Percentiles rank a stretch among this genome's conserved stretches.
phyloP scores from a whole-genome alignment of 2,797 vertebrate species.

The Acomys russatus region DNA sequence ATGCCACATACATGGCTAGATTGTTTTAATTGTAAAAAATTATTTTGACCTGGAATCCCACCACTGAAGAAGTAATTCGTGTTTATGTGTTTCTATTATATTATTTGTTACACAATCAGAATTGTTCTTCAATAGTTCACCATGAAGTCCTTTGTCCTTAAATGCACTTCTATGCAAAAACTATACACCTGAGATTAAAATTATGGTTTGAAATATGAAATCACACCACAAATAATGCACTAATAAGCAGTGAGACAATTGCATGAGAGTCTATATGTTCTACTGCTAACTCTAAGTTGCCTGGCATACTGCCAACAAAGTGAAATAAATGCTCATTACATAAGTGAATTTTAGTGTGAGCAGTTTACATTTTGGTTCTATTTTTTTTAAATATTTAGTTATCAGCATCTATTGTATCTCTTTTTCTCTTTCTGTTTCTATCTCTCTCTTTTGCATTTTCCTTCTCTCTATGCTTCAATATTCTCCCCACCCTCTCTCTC shows the following conservation, averaged over 20 bases:
- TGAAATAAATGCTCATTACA: not conserved
- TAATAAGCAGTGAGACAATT: not conserved
- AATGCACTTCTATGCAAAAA: not conserved
- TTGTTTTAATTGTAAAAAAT: not conserved
- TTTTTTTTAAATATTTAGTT: conserved; percentile 16
- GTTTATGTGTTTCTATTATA: not conserved
- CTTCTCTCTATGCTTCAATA: not conserved
- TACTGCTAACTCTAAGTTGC: not conserved
- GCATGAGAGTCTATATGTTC: not conserved
- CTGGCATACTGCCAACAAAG: not conserved
- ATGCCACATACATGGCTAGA: not conserved
- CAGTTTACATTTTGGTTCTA: not conserved
- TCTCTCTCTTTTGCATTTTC: not conserved
- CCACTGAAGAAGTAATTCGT: not conserved
- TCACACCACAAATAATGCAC: not conserved
- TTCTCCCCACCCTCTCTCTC: not conserved
- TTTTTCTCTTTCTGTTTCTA: no score
- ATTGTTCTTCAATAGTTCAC: not conserved
- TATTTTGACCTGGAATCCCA: not conserved
- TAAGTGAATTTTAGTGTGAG: not conserved
- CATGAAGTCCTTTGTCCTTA: not conserved
- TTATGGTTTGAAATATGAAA: not conserved
- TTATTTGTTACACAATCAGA: not conserved
- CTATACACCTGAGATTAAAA: not conserved
- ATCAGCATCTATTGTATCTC: not conserved